phyloP scores from a whole-genome alignment of 37 sponge, comb jelly and placozoan genomes.

The Chondrosia reniformis region DNA sequence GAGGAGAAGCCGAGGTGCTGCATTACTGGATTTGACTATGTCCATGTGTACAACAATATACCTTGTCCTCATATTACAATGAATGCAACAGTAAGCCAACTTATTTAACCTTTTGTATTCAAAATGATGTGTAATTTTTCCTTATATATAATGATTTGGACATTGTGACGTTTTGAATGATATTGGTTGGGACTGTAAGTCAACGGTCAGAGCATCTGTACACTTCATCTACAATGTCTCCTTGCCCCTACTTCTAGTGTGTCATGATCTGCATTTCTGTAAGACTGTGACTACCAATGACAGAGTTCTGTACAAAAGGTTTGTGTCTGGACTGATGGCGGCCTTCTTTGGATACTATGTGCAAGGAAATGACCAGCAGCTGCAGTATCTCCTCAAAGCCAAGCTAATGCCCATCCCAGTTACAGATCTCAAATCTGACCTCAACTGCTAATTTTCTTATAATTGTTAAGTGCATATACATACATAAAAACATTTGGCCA shows the following conservation, averaged over 20 bases:
- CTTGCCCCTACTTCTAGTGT: slow-evolving; percentile 29
- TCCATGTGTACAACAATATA: slow-evolving; percentile 41
- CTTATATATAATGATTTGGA: slow-evolving; percentile 37
- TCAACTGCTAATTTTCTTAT: slow-evolving; percentile 30
- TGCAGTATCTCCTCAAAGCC: slow-evolving; percentile 28
- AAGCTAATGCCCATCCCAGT: slow-evolving; percentile 44
- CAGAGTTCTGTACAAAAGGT: slow-evolving; percentile 34
- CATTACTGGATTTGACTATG: slow-evolving; percentile 26
- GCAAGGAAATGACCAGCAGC: slow-evolving; percentile 38
- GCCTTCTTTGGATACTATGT: slow-evolving; percentile 46
- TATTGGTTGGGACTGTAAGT: slow-evolving; percentile 47
- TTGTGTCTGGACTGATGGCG: slow-evolving; percentile 45
- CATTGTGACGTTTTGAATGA: slow-evolving; percentile 68
- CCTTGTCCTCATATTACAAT: slow-evolving; percentile 45
- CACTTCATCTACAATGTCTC: too few relatives aligned
- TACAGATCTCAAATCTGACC: slow-evolving; percentile 21
- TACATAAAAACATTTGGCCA: not conserved
- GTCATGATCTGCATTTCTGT: slow-evolving; percentile 47
- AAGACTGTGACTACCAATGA: too few relatives aligned
- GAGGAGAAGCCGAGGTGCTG: slow-evolving; percentile 42
- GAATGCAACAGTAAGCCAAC: slow-evolving; percentile 57
- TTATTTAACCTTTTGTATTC: too few relatives aligned
- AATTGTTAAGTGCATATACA: not conserved
- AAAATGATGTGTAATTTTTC: too few relatives aligned
- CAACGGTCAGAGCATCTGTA: too few relatives aligned